Conservation (phyloP, 2,888 invertebrate species). For the Tuta absoluta region DNA sequence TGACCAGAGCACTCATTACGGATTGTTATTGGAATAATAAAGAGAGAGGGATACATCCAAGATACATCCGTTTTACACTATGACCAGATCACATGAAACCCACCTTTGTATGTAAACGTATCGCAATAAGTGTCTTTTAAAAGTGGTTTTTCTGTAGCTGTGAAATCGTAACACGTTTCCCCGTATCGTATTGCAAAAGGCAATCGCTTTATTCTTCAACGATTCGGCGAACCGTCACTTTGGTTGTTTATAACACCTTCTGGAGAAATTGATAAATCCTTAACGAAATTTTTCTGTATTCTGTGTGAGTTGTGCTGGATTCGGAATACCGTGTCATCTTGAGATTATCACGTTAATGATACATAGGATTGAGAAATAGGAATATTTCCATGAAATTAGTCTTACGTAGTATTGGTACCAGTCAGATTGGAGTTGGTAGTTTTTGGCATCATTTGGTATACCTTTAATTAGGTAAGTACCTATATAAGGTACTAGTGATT, state of each 20-base stretch:
- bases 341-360: too few relatives aligned
- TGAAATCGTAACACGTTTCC: slow-evolving; percentile 51
- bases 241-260: slow-evolving; percentile 68
- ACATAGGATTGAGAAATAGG: too few relatives aligned
- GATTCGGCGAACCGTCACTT: slow-evolving; percentile 75
- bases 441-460: too few relatives aligned
- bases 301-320: slow-evolving; percentile 44
- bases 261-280: neutral
- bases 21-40: slow-evolving; percentile 82
- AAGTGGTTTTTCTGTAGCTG: neutral
- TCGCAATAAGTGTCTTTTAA: neutral
- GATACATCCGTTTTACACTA: slow-evolving; percentile 32
- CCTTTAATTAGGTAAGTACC: too few relatives aligned
- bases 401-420: too few relatives aligned
- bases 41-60: slow-evolving; percentile 72
- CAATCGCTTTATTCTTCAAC: slow-evolving; percentile 69
- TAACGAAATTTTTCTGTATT: slow-evolving; percentile 34
- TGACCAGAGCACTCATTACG: slow-evolving; percentile 80
- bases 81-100: neutral
- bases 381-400: too few relatives aligned
- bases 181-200: slow-evolving; percentile 67
- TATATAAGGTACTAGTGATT: too few relatives aligned
- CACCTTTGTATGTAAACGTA: neutral
- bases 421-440: too few relatives aligned
- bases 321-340: slow-evolving; percentile 31